phyloP scores from a whole-genome alignment of 2,113 vertebrate genomes.

The Tinamus guttatus region DNA sequence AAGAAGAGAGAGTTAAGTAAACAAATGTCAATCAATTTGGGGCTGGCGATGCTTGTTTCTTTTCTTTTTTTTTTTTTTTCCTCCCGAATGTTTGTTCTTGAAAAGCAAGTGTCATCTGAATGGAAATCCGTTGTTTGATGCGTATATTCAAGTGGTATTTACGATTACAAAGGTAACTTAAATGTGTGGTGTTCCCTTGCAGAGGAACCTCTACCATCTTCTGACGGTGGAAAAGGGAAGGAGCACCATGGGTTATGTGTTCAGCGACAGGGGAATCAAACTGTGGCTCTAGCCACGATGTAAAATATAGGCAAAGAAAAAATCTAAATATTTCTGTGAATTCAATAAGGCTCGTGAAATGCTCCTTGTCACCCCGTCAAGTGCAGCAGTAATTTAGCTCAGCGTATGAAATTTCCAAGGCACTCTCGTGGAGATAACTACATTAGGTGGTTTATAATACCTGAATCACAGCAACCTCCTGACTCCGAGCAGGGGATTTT shows the following conservation, averaged over 20 bases:
- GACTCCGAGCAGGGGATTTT: neutral
- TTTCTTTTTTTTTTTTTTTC: conserved; percentile 34
- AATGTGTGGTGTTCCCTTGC: conserved; percentile 62
- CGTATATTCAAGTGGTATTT: conserved; percentile 77
- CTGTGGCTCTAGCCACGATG: neutral
- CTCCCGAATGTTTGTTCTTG: conserved; percentile 79
- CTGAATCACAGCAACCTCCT: neutral
- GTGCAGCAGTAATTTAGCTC: neutral
- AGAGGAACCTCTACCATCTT: conserved; percentile 48
- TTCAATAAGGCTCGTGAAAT: conserved; percentile 14
- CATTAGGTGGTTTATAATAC: neutral
- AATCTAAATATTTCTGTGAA: conserved; percentile 33
- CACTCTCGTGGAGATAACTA: neutral
- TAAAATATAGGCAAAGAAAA: conserved; percentile 2
- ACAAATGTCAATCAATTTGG: conserved; percentile 86
- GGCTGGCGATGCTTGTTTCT: conserved; percentile 66
- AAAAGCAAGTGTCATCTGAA: conserved; percentile 81
- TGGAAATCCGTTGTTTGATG: conserved; percentile 75
- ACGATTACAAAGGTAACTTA: conserved; percentile 80
- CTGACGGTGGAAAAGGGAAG: neutral
- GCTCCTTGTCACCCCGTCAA: neutral
- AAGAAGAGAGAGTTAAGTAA: conserved; percentile 86
- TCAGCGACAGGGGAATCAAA: neutral
- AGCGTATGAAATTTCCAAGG: conserved; percentile 3
- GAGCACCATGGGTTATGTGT: neutral